Conservation (phyloP, 2,113 vertebrate species). For the Cheilinus undulatus region DNA sequence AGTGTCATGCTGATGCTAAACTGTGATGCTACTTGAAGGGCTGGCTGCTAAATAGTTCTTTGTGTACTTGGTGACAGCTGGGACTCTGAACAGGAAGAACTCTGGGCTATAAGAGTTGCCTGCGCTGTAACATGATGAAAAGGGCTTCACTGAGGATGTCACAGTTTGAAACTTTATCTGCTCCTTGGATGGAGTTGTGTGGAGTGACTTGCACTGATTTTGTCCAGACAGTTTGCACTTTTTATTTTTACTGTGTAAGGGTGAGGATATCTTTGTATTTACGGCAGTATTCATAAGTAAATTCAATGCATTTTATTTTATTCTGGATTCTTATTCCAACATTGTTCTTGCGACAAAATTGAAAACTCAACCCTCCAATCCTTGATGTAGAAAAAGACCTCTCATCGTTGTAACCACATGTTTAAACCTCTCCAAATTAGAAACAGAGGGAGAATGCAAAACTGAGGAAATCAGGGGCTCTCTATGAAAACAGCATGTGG, state of each 20-base stretch:
- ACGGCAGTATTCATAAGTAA: neutral
- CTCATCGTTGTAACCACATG: slow-evolving; percentile 55
- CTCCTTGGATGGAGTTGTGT: slow-evolving; percentile 25
- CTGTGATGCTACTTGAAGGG: slow-evolving; percentile 86
- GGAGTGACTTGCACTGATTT: slow-evolving; percentile 33
- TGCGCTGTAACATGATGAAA: slow-evolving; percentile 75
- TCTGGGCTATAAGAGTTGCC: slow-evolving; percentile 76
- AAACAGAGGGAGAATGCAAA: slow-evolving; percentile 67
- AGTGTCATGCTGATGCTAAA: slow-evolving; percentile 84
- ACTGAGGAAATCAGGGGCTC: slow-evolving; percentile 46
- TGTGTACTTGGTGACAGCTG: slow-evolving; percentile 85
- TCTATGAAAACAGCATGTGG: slow-evolving; percentile 44
- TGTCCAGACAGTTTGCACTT: slow-evolving; percentile 35
- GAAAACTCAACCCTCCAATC: slow-evolving; percentile 24
- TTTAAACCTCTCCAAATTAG: slow-evolving; percentile 65
- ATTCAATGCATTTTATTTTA: neutral
- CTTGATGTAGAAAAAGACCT: slow-evolving; percentile 27
- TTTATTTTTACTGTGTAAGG: neutral
- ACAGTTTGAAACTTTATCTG: slow-evolving; percentile 73
- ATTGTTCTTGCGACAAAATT: neutral
- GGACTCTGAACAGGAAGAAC: slow-evolving; percentile 84
- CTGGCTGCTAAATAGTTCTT: slow-evolving; percentile 87
- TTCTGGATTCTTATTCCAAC: slow-evolving; percentile 1
- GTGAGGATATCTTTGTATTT: neutral
- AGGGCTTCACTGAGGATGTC: slow-evolving; percentile 60